Evolutionary conservation across 2,888 invertebrate genomes (phyloP).

Genomic region (Protophormia terraenovae): DNA sequence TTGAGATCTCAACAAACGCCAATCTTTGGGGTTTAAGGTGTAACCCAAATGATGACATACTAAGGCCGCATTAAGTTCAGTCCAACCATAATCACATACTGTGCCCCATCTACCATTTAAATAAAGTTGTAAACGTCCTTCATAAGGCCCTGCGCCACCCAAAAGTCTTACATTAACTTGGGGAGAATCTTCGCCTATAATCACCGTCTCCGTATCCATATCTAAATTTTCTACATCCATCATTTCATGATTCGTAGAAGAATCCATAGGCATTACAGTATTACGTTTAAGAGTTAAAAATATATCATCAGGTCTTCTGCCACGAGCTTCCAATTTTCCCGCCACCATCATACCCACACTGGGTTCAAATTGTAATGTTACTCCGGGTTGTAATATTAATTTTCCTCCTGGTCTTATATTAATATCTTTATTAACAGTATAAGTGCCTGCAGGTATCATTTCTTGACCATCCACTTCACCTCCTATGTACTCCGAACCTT

Average conservation of each 20-base stretch:
- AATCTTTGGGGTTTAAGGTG: conserved; percentile 94
- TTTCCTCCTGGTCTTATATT: conserved; percentile 96
- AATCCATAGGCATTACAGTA: conserved; percentile 84
- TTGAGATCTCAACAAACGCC: conserved; percentile 91
- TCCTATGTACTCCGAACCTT: conserved; percentile 88
- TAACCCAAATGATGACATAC: conserved; percentile 97
- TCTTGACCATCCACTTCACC: conserved; percentile 97
- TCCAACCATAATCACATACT: conserved; percentile 98
- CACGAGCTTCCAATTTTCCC: conserved; percentile 92
- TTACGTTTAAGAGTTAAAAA: conserved; percentile 90
- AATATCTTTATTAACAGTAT: conserved; percentile 95
- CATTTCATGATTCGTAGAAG: conserved; percentile 82
- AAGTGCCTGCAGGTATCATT: conserved; percentile 90
- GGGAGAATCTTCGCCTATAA: conserved; percentile 83
- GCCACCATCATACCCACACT: conserved; percentile 98
- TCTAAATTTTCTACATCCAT: conserved; percentile 82
- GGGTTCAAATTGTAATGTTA: conserved; percentile 93
- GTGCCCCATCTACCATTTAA: conserved; percentile 97
- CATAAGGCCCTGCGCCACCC: conserved; percentile 90
- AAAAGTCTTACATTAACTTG: conserved; percentile 89
- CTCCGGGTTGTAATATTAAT: conserved; percentile 93
- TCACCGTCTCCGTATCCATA: conserved; percentile 83
- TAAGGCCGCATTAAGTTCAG: conserved; percentile 92
- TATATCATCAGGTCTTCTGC: conserved; percentile 90
- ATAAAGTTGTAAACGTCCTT: conserved; percentile 93